These are phyloP conservation scores for Drosophila lini DNA, from an alignment of 1,140 invertebrate genomes.

Conservation along the genomic window DNA sequence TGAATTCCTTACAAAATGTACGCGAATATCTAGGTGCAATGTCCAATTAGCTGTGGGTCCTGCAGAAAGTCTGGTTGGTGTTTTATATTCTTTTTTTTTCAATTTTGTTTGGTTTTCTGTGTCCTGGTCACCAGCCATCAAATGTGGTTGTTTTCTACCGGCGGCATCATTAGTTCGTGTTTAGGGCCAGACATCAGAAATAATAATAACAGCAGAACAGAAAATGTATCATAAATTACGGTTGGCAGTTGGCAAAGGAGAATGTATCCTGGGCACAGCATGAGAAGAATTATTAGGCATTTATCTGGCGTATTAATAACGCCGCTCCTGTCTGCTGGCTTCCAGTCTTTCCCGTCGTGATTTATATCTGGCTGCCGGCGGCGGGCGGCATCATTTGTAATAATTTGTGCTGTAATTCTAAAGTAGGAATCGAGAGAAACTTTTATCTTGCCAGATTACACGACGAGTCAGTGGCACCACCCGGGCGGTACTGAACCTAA, in stretches of 20 bases:
- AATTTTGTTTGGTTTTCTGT: slow-evolving; percentile 15
- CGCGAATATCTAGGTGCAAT: not conserved
- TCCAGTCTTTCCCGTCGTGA: slow-evolving; percentile 46
- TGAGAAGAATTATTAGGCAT: slow-evolving; percentile 68
- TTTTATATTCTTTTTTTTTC: slow-evolving; percentile 26
- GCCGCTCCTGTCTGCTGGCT: slow-evolving; percentile 10
- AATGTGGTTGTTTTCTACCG: slow-evolving; percentile 34
- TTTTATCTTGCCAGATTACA: slow-evolving; percentile 54
- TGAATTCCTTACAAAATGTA: too few species aligned
- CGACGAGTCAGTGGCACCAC: slow-evolving; percentile 5
- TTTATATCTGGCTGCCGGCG: slow-evolving; percentile 66
- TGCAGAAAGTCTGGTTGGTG: slow-evolving; percentile 9
- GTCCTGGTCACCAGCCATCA: slow-evolving; percentile 23
- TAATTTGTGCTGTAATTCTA: slow-evolving; percentile 71
- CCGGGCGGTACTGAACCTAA: slow-evolving; percentile 31
- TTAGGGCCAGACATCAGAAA: slow-evolving; percentile 38
- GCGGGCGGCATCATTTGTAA: slow-evolving; percentile 73
- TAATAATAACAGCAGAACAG: slow-evolving; percentile 23
- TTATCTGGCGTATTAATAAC: slow-evolving; percentile 70
- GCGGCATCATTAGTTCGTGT: slow-evolving; percentile 43
- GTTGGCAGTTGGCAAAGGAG: slow-evolving; percentile 33
- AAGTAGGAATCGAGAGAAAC: slow-evolving; percentile 50
- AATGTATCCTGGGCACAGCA: slow-evolving; percentile 25
- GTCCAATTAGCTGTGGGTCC: slow-evolving; percentile 42
- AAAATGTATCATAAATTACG: slow-evolving; percentile 49